These are phyloP conservation scores for Merodon equestris DNA, from an alignment of 2,888 invertebrate genomes.

Conservation along the genomic window DNA sequence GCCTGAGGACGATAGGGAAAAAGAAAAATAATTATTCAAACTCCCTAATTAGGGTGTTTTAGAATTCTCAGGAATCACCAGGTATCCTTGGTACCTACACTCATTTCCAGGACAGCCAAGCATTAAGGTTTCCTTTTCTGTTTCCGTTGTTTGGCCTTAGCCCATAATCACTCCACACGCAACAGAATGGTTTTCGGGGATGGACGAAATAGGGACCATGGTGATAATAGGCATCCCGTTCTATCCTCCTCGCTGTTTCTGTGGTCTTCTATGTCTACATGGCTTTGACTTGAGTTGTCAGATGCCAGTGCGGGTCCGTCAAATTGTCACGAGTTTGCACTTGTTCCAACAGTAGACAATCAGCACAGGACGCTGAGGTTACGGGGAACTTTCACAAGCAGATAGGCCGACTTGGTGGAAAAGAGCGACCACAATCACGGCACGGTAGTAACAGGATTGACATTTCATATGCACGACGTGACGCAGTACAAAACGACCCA, in stretches of 20 bases:
- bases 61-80: too few species aligned
- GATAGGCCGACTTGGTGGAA: conserved; percentile 16
- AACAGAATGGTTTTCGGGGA: too few species aligned
- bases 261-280: too few species aligned
- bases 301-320: conserved; percentile 41
- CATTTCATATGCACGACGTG: conserved; percentile 60
- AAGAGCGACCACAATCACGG: conserved; percentile 51
- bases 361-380: conserved; percentile 36
- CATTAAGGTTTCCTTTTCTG: background rate
- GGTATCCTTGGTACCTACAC: background rate
- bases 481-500: conserved; percentile 58
- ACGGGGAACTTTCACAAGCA: too few species aligned
- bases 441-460: conserved; percentile 54
- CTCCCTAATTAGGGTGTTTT: too few species aligned
- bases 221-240: too few species aligned
- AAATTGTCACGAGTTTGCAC: conserved; percentile 47
- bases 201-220: too few species aligned
- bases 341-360: conserved; percentile 49
- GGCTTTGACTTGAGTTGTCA: conserved; percentile 1
- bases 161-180: too few species aligned
- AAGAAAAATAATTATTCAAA: too few species aligned
- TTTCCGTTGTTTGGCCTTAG: too few species aligned
- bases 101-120: background rate
- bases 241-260: too few species aligned
- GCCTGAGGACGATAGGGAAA: too few species aligned